These are phyloP conservation scores for Lethocerus indicus DNA, from an alignment of 1,140 invertebrate genomes.

Conservation along the genomic window DNA sequence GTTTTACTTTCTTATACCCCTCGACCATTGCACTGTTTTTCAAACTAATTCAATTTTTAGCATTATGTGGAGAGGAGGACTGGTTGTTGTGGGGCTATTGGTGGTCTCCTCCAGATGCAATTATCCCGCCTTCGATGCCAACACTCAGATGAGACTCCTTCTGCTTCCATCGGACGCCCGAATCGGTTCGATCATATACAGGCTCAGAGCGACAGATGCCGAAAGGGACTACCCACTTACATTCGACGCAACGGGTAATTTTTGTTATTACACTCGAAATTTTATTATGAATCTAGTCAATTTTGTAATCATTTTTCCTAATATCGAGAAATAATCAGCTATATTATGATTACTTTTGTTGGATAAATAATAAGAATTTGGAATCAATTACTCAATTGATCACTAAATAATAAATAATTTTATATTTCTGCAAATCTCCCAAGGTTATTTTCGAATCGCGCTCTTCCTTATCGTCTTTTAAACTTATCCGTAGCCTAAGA, in stretches of 20 bases:
- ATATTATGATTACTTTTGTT: no score
- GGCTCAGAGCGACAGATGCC: slow-evolving; percentile 67
- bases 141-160: slow-evolving; percentile 59
- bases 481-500: not conserved
- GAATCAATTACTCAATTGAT: no score
- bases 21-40: not conserved
- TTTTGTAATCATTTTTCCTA: no score
- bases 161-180: slow-evolving; percentile 64
- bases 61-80: slow-evolving; percentile 7
- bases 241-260: slow-evolving; percentile 58
- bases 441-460: no score
- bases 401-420: no score
- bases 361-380: no score
- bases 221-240: slow-evolving; percentile 70
- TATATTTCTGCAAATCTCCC: no score
- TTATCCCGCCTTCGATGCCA: slow-evolving; percentile 45
- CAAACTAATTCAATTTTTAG: not conserved
- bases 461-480: no score
- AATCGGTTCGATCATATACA: slow-evolving; percentile 66
- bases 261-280: no score
- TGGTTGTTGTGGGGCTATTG: slow-evolving; percentile 4
- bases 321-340: no score
- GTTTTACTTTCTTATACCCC: no score
- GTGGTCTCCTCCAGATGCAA: slow-evolving; percentile 12
- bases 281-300: no score